Conservation (phyloP, 2,888 invertebrate genomes). For the Ochlodes sylvanus region DNA sequence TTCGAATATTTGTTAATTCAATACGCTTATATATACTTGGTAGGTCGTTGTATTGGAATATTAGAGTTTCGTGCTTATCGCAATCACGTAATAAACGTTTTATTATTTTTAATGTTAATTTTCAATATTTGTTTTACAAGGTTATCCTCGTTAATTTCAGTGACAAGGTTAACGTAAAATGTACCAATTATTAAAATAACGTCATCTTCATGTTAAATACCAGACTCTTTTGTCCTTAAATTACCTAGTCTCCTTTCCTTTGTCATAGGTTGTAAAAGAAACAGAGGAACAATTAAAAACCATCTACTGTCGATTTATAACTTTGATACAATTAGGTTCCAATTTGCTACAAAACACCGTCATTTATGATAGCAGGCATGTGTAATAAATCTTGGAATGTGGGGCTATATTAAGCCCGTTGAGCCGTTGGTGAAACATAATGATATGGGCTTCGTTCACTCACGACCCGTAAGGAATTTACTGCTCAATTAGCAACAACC, state of each 20-base stretch:
- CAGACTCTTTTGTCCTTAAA: too few relatives aligned
- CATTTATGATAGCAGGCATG: neutral
- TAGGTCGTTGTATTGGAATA: neutral
- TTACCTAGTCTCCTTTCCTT: too few relatives aligned
- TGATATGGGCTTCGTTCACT: neutral
- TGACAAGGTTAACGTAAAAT: too few relatives aligned
- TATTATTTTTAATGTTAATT: neutral
- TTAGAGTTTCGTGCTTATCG: neutral
- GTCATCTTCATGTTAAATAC: too few relatives aligned
- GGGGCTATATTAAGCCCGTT: slow-evolving; percentile 5
- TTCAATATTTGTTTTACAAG: too few relatives aligned
- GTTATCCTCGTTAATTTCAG: too few relatives aligned
- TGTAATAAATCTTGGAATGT: slow-evolving; percentile 17
- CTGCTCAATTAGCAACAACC: neutral
- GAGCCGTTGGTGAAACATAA: neutral
- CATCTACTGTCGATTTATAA: too few relatives aligned
- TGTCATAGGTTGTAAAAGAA: too few relatives aligned
- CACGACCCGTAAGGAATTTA: slow-evolving; percentile 1
- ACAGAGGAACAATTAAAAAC: too few relatives aligned
- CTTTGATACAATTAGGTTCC: neutral
- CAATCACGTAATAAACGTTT: neutral
- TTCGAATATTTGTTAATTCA: too few relatives aligned
- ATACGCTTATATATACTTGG: too few relatives aligned
- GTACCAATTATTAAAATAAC: too few relatives aligned
- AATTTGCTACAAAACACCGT: neutral